Conservation (phyloP, 1,140 invertebrate genomes). For the Megathymus violae region DNA sequence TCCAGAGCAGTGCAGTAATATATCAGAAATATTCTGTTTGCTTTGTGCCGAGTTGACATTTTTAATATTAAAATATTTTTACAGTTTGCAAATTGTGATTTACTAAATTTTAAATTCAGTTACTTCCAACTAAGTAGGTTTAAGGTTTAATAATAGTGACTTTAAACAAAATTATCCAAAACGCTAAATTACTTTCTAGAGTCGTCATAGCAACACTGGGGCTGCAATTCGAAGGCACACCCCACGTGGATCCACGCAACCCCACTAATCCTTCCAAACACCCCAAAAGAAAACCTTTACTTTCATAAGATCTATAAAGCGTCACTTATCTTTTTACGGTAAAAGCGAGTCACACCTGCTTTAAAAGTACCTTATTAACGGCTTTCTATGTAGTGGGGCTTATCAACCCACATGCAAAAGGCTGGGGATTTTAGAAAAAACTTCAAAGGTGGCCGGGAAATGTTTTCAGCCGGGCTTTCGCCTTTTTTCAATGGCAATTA, state of each 20-base stretch:
- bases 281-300: constrained; percentile 64
- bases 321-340: constrained; percentile 60
- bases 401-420: constrained; percentile 73
- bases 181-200: not conserved
- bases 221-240: constrained; percentile 12
- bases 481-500: constrained; percentile 83
- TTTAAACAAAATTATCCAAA: constrained; percentile 6
- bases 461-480: constrained; percentile 79
- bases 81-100: no score
- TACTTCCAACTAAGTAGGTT: no score
- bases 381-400: constrained; percentile 72
- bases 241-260: constrained; percentile 30
- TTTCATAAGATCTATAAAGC: constrained; percentile 59
- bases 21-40: no score
- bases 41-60: no score
- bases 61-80: no score
- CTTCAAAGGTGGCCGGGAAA: constrained; percentile 74
- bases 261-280: constrained; percentile 51
- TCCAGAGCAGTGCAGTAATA: no score
- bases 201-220: constrained; percentile 16
- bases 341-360: constrained; percentile 69
- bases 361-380: constrained; percentile 79
- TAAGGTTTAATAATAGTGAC: no score
- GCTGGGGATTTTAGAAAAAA: constrained; percentile 66
- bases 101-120: no score